phyloP scores from a whole-genome alignment of 1,140 invertebrate species.

The Psilanteris sp. region DNA sequence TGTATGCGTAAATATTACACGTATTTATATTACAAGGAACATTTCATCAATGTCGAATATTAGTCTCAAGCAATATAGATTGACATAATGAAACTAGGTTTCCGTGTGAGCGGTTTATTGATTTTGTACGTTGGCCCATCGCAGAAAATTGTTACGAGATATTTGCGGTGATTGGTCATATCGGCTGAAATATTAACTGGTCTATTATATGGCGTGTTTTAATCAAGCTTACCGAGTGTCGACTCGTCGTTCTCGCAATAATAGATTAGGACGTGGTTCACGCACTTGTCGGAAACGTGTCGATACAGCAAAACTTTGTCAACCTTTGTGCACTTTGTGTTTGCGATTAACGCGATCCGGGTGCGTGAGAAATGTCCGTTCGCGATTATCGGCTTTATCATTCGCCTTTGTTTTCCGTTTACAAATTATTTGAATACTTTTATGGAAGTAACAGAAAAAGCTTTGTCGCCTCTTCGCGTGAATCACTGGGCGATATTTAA shows the following conservation, averaged over 20 bases:
- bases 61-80: slow-evolving; percentile 30
- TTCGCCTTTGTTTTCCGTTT: too few species aligned
- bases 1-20: too few species aligned
- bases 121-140: slow-evolving; percentile 29
- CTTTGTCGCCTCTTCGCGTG: too few species aligned
- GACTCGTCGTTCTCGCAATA: slow-evolving; percentile 21
- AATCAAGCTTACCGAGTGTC: slow-evolving; percentile 31
- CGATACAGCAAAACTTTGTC: slow-evolving; percentile 8
- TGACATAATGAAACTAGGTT: slow-evolving; percentile 42
- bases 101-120: slow-evolving; percentile 44
- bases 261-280: slow-evolving; percentile 28
- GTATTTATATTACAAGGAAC: not conserved
- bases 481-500: too few species aligned
- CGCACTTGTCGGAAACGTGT: slow-evolving; percentile 12
- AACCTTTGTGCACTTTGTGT: too few species aligned
- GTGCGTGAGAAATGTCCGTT: too few species aligned
- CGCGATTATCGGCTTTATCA: too few species aligned
- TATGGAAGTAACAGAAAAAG: too few species aligned
- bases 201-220: slow-evolving; percentile 42
- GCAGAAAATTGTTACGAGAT: slow-evolving; percentile 40
- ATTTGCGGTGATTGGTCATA: slow-evolving; percentile 44
- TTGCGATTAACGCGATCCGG: too few species aligned
- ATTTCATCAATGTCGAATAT: slow-evolving; percentile 37
- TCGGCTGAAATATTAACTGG: slow-evolving; percentile 40
- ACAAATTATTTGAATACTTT: too few species aligned